Conservation (phyloP, 2,888 invertebrate species). For the Gymnocheta viridis region DNA sequence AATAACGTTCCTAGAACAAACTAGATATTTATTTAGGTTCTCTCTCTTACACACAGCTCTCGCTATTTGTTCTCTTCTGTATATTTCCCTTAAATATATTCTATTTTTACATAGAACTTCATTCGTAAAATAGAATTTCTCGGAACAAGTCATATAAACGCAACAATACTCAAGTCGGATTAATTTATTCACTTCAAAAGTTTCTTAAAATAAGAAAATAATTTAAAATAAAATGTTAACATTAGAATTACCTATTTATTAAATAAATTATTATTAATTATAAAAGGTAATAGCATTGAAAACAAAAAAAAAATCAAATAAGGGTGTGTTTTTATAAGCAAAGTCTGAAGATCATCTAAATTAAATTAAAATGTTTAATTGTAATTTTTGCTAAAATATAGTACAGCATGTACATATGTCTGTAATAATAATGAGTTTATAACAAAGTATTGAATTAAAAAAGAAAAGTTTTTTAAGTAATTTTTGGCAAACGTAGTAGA, state of each 20-base stretch:
- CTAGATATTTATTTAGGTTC: not conserved
- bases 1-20: not conserved
- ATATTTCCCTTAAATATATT: constrained; percentile 26
- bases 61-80: not conserved
- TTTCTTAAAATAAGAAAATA: constrained; percentile 3
- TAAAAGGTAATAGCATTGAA: constrained; percentile 24
- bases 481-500: not conserved
- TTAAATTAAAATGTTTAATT: not conserved
- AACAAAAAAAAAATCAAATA: not conserved
- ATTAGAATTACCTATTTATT: constrained; percentile 18
- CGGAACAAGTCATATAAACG: constrained; percentile 33
- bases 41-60: not conserved
- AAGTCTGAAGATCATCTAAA: not conserved
- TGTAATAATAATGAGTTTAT: not conserved
- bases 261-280: not conserved
- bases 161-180: not conserved
- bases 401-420: not conserved
- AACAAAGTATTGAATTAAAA: not conserved
- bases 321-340: not conserved
- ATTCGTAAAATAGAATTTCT: constrained; percentile 53
- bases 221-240: constrained; percentile 29
- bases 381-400: not conserved
- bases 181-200: not conserved
- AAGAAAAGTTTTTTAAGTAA: not conserved
- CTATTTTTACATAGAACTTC: constrained; percentile 36